Conservation (phyloP, 2,113 vertebrate species). For the Oncorhynchus tshawytscha region DNA sequence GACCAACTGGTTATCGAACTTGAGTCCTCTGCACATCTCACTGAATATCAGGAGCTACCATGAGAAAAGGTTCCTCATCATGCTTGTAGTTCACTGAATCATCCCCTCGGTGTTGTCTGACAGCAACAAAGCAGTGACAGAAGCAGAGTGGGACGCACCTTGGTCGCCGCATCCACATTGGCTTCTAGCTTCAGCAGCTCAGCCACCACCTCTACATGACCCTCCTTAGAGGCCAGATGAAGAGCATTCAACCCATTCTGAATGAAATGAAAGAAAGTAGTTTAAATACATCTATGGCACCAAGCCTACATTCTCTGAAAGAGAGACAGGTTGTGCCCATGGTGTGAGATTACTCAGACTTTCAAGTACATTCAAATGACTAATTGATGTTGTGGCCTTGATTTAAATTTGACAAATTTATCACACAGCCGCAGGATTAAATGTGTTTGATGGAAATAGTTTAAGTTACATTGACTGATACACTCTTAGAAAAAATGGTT, state of each 20-base stretch:
- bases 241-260: slow-evolving; percentile 97
- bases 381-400: neutral
- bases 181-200: slow-evolving; percentile 92
- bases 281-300: neutral
- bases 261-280: slow-evolving; percentile 33
- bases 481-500: too few relatives aligned
- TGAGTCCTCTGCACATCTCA: neutral
- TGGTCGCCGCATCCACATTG: slow-evolving; percentile 91
- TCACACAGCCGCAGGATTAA: neutral
- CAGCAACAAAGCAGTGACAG: slow-evolving; percentile 4
- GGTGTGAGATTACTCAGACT: too few relatives aligned
- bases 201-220: slow-evolving; percentile 93
- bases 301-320: neutral
- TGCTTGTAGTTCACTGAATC: neutral
- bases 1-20: neutral
- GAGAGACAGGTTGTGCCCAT: neutral
- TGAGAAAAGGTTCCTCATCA: too few relatives aligned
- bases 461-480: neutral
- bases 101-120: neutral
- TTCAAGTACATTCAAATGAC: too few relatives aligned
- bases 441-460: neutral
- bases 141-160: slow-evolving; percentile 76
- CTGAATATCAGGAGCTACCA: neutral
- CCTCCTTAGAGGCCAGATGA: slow-evolving; percentile 97
- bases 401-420: neutral